A percentile compares a stretch with the other conserved stretches of the same genome.
phyloP scores from a whole-genome alignment of 2,113 vertebrate genomes.

The Anhinga anhinga region DNA sequence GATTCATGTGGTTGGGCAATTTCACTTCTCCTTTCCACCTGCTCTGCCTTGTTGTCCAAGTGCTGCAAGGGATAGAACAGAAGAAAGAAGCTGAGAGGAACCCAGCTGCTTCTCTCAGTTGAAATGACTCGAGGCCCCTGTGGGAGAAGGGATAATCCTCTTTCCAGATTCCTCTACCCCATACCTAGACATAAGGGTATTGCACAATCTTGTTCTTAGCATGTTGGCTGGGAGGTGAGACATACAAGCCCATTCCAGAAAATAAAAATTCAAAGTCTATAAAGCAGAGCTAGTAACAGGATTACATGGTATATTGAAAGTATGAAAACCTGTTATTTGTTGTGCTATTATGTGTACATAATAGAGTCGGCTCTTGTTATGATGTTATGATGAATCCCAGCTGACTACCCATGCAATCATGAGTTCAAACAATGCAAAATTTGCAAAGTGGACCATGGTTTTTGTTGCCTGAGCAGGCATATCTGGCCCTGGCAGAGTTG shows the following conservation, averaged over 20 bases:
- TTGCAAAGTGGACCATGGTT: background rate
- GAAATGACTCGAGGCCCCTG: background rate
- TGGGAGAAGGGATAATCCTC: background rate
- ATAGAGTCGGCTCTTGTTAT: background rate
- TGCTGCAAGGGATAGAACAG: background rate
- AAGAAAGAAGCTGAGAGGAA: background rate
- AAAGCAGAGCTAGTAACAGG: background rate
- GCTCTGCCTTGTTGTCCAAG: background rate
- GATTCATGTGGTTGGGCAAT: background rate
- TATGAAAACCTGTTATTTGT: background rate
- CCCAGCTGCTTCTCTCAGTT: background rate
- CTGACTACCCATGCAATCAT: background rate
- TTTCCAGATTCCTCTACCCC: background rate
- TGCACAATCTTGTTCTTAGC: background rate
- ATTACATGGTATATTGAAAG: background rate
- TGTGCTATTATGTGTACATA: background rate
- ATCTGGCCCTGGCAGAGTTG: background rate
- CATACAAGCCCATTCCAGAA: background rate
- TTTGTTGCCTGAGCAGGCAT: background rate
- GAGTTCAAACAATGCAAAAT: background rate
- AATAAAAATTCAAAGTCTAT: background rate
- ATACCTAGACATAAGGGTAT: background rate
- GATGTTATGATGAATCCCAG: background rate
- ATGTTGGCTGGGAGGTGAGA: background rate
- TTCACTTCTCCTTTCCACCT: background rate